A percentile compares a stretch with the other conserved stretches of the same genome.
Conservation (phyloP, 2,797 vertebrate species). For the Mastacembelus armatus region DNA sequence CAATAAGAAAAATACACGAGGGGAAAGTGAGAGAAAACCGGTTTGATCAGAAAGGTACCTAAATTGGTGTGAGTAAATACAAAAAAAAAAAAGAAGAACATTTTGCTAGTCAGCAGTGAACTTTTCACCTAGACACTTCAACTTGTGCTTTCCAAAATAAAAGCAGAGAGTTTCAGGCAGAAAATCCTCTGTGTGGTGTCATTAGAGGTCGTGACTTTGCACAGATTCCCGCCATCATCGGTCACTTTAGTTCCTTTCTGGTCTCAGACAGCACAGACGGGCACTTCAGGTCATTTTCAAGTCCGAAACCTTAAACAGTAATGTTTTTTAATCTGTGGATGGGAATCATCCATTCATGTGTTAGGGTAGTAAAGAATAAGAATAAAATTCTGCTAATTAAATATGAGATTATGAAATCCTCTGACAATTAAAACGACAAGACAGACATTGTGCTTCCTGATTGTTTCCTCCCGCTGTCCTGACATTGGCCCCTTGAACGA, state of each 20-base stretch:
- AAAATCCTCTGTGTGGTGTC: constrained; percentile 44
- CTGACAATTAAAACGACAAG: neutral
- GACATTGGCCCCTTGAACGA: neutral
- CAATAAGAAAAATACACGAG: neutral
- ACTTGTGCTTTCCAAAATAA: constrained; percentile 41
- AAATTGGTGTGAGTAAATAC: neutral
- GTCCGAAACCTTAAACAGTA: constrained; percentile 48
- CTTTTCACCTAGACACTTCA: constrained; percentile 20
- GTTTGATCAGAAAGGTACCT: neutral
- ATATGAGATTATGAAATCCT: constrained; percentile 1
- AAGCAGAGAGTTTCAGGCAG: constrained; percentile 31
- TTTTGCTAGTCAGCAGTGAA: neutral
- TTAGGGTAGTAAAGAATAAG: constrained; percentile 9
- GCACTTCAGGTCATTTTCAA: constrained; percentile 51
- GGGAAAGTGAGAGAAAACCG: too few species aligned
- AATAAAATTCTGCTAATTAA: neutral
- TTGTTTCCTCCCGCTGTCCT: neutral
- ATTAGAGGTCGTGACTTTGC: constrained; percentile 33
- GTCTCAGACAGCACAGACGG: constrained; percentile 34
- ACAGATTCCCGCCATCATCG: constrained; percentile 45
- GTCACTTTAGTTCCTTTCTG: constrained; percentile 37
- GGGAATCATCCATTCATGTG: neutral
- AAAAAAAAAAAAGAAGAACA: neutral
- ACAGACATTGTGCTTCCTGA: neutral
- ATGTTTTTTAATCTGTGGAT: constrained; percentile 63